These are phyloP conservation scores for Melanophora roralis DNA, from an alignment of 2,888 invertebrate genomes.

Conservation along the genomic window DNA sequence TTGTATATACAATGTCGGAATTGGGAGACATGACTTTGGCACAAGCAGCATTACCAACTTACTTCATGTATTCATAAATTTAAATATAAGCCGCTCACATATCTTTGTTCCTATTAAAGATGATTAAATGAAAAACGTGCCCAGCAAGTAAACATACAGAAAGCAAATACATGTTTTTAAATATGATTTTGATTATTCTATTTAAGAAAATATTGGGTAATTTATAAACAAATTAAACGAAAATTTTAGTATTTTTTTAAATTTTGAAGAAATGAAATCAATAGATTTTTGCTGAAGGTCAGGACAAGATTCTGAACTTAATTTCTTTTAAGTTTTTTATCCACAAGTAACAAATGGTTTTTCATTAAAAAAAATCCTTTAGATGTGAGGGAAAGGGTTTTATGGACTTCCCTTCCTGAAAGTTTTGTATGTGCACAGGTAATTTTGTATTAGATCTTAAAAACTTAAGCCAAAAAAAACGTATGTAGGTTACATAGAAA, in stretches of 20 bases:
- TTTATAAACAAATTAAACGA: neutral
- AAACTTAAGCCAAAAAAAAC: too few species aligned
- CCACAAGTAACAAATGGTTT: too few species aligned
- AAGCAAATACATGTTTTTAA: constrained; percentile 3
- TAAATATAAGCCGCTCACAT: neutral
- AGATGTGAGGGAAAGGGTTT: too few species aligned
- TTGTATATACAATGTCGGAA: neutral
- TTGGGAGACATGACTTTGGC: constrained; percentile 24
- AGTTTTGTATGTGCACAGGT: too few species aligned
- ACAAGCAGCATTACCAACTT: neutral
- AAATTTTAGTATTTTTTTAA: neutral
- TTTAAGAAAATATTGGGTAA: neutral
- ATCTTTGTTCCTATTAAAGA: neutral
- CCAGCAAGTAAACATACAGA: constrained; percentile 9
- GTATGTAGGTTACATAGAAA: too few species aligned
- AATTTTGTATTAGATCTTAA: too few species aligned
- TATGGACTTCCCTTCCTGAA: too few species aligned
- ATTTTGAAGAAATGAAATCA: too few species aligned
- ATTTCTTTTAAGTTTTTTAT: too few species aligned
- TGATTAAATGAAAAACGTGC: constrained; percentile 54
- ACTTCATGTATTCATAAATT: neutral
- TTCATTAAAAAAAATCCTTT: too few species aligned
- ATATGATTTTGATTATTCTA: neutral
- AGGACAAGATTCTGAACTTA: too few species aligned
- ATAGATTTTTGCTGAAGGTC: too few species aligned